Evolutionary conservation across 2,113 vertebrate species (phyloP), one percentile per base, ranked within the genome.

Genomic region (Prionailurus viverrinus): DNA sequence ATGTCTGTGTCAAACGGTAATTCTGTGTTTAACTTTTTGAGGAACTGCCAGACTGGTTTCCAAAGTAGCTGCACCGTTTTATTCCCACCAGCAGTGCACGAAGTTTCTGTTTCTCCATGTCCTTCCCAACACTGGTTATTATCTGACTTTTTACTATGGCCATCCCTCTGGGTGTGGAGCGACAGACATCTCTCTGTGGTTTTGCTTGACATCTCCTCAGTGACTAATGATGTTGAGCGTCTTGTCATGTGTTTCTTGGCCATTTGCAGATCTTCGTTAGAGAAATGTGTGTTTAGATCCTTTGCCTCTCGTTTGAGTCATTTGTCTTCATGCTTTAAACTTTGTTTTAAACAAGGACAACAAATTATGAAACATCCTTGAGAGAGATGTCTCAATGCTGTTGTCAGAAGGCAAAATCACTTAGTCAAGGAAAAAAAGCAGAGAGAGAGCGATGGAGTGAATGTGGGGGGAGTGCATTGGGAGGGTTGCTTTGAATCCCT

Each of bases 271-370:
- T 76, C 21, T 86, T 63, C 27, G 91, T 68, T 76, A 18, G 82
- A 68, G 66, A 91, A 74, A 58, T 16, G 41, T 68, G 27, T 85
- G 27, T 80, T 89, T 79, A 93, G 15, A 69, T 80, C 36, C 23
- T 95, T 92, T 65, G 69, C 53, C 36, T 6, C 29, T 61, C 48
- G 92, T 85, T 53, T 81, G 63, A 80, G 13, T 93, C 29, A 27
- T 27, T 84, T 81, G 15, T 88, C 53, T 92, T 89, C 33, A n/a
- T 96, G 63, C 92, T 88, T 83, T 61, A 63, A 89, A 63, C 63
- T 90, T 85, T 45, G 36, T 55, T 93, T 82, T 86, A 89, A 93
- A 89, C 21, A 84, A 90, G 53, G 86, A 81, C 83, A 78, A 73
- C 27, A 73, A 55, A 61, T 89, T 58, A 65, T 81, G 65, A 93